Base-by-base conservation (phyloP, 92 coral and sea anemone species). In the Phenganax marumi region DNA sequence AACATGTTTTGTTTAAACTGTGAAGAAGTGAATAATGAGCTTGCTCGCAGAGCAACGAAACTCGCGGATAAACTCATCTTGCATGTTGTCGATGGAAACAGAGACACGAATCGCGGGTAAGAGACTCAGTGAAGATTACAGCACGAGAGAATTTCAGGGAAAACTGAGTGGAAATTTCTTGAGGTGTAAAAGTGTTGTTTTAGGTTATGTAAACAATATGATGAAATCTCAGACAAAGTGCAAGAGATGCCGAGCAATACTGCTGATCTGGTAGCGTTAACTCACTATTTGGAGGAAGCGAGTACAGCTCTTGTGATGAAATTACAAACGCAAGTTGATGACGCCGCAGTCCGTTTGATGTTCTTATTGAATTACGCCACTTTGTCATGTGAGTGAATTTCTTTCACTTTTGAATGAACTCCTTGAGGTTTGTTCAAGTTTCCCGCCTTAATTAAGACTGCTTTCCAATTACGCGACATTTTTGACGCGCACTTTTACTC, bases 221-320 rank as follows among this genome's bases (percentile, higher is more conserved):
- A 95, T 69, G 98, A 95, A 52, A 92, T 95, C 62, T 95, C 98
- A 21, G 98, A 95, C 92, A 95, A 95, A 65, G 98, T 95, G 70
- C 98, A 95, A 56, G 98, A 95, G 70, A 95, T 95, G 98, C 98
- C 98, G 21, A 93, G 87, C 82, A 95, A 91, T 82, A 95, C 97
- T 57, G 89, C 91, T 25, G 98, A 95, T 88, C 75, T 95, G 60
- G 98, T 95, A 53, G 85, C 93, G 12, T 81, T 95, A 76, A 92
- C 95, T 7, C 90, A 95, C 63, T 95, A 84, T 88, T 62, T 95
- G 85, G 98, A 90, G 84, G 88, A 92, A 13, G 98, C 98, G 19
- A 95, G 96, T 75, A 84, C 95, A 39, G 96, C 91, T 4, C 73
- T 91, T 19, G 97, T 95, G 3, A 91, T 86, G 55, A 85, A 86